phyloP scores from a whole-genome alignment of 2,888 invertebrate species.

The Melanchra persicariae region DNA sequence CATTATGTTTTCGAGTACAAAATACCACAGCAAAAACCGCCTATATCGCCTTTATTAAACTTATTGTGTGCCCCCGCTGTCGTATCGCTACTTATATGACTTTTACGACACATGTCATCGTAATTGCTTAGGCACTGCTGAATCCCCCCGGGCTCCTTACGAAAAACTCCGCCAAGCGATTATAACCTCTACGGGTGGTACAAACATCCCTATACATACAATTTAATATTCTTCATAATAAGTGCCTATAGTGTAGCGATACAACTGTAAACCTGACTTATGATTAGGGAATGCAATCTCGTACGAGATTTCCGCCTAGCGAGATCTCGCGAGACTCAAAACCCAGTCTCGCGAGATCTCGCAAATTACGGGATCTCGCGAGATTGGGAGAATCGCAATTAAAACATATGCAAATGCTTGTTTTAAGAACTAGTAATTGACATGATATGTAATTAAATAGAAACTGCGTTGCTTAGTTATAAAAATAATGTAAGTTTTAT shows the following conservation, averaged over 20 bases:
- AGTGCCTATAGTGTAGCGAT: constrained; percentile 14
- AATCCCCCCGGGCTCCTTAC: constrained; percentile 73
- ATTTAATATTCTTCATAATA: constrained; percentile 47
- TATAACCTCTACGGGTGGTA: constrained; percentile 72
- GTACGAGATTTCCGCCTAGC: no score
- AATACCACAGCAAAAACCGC: constrained; percentile 60
- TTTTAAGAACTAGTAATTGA: no score
- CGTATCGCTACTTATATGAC: constrained; percentile 71
- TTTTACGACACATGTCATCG: constrained; percentile 86
- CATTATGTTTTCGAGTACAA: constrained; percentile 50
- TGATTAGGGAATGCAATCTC: no score
- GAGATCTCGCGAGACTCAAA: no score
- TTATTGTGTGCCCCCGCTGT: constrained; percentile 75
- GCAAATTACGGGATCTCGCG: no score
- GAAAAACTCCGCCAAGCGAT: constrained; percentile 72
- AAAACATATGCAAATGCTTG: no score
- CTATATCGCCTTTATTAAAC: constrained; percentile 74
- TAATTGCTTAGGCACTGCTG: constrained; percentile 84
- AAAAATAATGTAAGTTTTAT: no score
- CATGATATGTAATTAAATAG: no score
- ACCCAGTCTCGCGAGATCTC: no score
- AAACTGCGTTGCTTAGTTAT: no score
- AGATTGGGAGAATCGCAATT: no score
- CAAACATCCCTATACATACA: constrained; percentile 45
- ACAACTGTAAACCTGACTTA: constrained; percentile 6